phyloP scores from a whole-genome alignment of 1,140 invertebrate species.

The Trichomalopsis sarcophagae region DNA sequence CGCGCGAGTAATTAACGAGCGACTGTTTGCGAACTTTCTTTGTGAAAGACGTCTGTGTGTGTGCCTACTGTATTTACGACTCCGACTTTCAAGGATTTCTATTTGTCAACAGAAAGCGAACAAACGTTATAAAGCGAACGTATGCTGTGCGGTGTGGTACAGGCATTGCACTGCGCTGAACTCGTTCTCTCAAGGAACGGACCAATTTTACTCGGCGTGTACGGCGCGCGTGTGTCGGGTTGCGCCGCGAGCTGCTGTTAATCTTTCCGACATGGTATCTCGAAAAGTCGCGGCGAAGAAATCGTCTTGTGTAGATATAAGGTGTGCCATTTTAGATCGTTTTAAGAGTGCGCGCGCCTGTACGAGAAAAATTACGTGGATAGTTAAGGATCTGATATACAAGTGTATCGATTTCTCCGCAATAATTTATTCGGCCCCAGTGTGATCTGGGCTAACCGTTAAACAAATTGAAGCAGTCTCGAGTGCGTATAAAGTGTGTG shows the following conservation, averaged over 20 bases:
- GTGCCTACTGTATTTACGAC: not conserved
- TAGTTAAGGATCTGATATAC: not conserved
- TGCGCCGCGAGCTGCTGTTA: not conserved
- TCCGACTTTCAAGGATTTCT: not conserved
- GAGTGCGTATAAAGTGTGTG: not conserved
- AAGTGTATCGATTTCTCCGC: not conserved
- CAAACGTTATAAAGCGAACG: not conserved
- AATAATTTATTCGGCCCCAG: not conserved
- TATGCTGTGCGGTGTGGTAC: not conserved
- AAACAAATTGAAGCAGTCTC: slow-evolving; percentile 1
- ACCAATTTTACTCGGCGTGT: not conserved
- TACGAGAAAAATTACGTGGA: not conserved
- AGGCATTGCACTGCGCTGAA: not conserved
- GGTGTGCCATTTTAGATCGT: not conserved
- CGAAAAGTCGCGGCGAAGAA: not conserved
- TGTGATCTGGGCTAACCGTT: not conserved
- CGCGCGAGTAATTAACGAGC: not conserved
- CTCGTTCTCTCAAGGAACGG: not conserved
- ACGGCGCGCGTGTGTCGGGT: not conserved
- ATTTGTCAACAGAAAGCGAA: not conserved
- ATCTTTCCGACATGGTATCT: not conserved
- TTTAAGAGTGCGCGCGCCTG: not conserved
- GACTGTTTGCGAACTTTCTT: not conserved
- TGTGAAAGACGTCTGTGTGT: not conserved
- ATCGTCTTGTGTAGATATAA: not conserved